Conservation (phyloP, 2,113 vertebrate species). For the Zosterops pallidus region DNA sequence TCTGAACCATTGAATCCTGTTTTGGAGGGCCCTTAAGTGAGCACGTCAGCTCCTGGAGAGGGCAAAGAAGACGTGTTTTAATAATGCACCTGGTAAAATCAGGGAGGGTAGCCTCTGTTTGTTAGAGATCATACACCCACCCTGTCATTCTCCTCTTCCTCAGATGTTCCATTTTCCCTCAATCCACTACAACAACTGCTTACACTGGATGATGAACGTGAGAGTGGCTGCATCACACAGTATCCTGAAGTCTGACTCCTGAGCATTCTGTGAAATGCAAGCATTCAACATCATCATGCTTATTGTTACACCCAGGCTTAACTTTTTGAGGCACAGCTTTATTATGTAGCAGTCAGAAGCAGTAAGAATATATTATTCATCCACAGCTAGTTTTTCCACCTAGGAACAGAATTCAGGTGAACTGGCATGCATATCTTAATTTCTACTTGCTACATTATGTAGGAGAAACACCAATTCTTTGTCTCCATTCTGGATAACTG, state of each 20-base stretch:
- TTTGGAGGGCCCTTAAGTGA: constrained; percentile 57
- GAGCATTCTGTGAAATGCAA: constrained; percentile 58
- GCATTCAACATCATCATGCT: constrained; percentile 29
- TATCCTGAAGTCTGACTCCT: constrained; percentile 59
- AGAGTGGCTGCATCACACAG: constrained; percentile 62
- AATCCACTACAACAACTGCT: constrained; percentile 70
- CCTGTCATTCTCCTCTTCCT: constrained; percentile 64
- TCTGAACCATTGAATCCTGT: constrained; percentile 51
- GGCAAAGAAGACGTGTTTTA: constrained; percentile 32
- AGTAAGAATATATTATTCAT: background rate
- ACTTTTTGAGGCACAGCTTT: background rate
- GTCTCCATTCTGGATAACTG: background rate
- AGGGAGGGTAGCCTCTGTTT: background rate
- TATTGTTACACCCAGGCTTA: background rate
- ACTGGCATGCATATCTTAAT: background rate
- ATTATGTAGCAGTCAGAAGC: background rate
- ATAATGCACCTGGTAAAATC: constrained; percentile 14
- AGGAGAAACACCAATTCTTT: background rate
- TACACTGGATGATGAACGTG: constrained; percentile 55
- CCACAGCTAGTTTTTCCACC: background rate
- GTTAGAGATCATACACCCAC: constrained; percentile 41
- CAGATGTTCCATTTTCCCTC: constrained; percentile 54
- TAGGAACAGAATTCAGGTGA: background rate
- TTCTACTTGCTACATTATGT: background rate
- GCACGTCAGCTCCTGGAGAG: constrained; percentile 61